Conservation (phyloP, 2,888 invertebrate genomes). For the Callosobruchus maculatus region DNA sequence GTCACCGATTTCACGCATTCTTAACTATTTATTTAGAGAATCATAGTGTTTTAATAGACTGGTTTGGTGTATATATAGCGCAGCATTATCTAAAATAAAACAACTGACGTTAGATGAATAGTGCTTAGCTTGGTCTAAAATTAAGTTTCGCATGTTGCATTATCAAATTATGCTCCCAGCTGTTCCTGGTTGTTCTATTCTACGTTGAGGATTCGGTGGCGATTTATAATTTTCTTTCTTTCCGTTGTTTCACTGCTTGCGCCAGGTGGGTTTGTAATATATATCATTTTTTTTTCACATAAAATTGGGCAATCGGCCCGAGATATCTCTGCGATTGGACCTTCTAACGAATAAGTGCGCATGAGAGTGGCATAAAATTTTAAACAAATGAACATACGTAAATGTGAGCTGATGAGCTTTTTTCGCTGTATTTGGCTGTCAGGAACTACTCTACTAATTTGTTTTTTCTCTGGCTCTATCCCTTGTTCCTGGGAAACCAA, state of each 20-base stretch:
- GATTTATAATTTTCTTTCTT: neutral
- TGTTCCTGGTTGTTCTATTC: neutral
- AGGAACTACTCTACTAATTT: no score
- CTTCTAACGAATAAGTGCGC: neutral
- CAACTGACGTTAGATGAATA: slow-evolving; percentile 29
- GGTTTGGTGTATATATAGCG: slow-evolving; percentile 33
- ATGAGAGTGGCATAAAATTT: no score
- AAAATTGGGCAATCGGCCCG: neutral
- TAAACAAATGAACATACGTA: no score
- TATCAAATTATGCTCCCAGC: neutral
- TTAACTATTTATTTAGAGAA: slow-evolving; percentile 16
- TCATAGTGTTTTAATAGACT: slow-evolving; percentile 28
- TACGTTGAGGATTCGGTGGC: neutral
- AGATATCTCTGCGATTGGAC: neutral
- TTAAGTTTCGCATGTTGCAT: slow-evolving; percentile 10
- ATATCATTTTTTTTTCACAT: neutral
- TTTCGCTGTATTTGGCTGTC: no score
- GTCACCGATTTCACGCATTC: no score
- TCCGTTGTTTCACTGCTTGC: neutral
- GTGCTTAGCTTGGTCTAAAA: slow-evolving; percentile 12
- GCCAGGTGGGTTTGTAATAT: neutral
- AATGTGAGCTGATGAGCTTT: no score
- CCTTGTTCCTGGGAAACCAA: no score
- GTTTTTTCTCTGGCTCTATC: no score
- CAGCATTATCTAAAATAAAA: slow-evolving; percentile 37